A percentile compares a stretch with the other conserved stretches of the same genome.
phyloP scores from a whole-genome alignment of 2,888 invertebrate genomes.

The Caradrina clavipalpis region DNA sequence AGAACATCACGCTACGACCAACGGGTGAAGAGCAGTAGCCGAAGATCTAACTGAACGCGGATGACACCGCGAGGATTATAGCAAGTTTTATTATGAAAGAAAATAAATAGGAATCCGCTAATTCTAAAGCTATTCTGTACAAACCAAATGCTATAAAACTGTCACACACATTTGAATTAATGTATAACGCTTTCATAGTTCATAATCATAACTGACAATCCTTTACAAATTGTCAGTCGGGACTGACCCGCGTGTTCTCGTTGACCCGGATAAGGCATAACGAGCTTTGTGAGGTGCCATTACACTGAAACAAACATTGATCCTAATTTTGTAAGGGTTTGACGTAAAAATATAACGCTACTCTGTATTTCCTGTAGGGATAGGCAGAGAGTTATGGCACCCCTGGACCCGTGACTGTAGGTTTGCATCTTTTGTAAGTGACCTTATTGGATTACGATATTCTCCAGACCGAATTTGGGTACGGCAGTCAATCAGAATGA shows the following conservation, averaged over 20 bases:
- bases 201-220: constrained; percentile 25
- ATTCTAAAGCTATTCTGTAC: neutral
- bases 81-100: too few species aligned
- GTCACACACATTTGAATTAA: neutral
- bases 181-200: constrained; percentile 9
- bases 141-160: neutral
- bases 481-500: neutral
- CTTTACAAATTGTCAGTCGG: constrained; percentile 22
- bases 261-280: constrained; percentile 43
- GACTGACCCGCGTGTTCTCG: constrained; percentile 21
- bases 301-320: constrained; percentile 14
- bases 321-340: constrained; percentile 8
- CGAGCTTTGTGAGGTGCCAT: constrained; percentile 17
- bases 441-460: too few species aligned
- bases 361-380: neutral
- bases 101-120: too few species aligned
- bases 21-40: too few species aligned
- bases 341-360: neutral
- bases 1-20: too few species aligned
- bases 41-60: too few species aligned
- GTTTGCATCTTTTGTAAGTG: neutral
- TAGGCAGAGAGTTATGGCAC: neutral
- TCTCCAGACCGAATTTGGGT: too few species aligned
- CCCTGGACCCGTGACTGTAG: too few species aligned
- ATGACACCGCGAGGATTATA: too few species aligned